Percentiles rank a stretch among this genome's conserved stretches.
These are phyloP conservation scores for Petrophora chlorosata DNA, from an alignment of 2,888 invertebrate species.

Conservation along the genomic window DNA sequence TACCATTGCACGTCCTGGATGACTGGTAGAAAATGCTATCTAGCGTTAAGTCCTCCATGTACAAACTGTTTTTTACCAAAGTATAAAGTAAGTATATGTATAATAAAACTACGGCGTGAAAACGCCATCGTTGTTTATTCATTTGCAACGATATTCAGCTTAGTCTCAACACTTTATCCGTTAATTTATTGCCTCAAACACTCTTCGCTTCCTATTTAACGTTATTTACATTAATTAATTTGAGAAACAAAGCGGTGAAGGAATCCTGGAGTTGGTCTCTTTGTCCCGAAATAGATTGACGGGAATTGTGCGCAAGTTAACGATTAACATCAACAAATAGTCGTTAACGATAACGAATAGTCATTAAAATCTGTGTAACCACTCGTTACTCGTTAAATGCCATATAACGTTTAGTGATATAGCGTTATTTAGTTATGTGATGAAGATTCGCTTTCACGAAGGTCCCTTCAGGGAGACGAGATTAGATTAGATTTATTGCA, in stretches of 20 bases:
- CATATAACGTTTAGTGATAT: conserved; percentile 34
- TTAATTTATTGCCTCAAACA: conserved; percentile 33
- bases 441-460: no score
- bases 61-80: no score
- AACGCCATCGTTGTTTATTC: conserved; percentile 7
- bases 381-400: conserved; percentile 16
- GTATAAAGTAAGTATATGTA: no score
- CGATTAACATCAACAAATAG: conserved; percentile 32
- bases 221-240: conserved; percentile 37
- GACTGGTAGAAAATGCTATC: no score
- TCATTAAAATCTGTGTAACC: conserved; percentile 32
- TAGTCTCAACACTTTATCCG: conserved; percentile 24
- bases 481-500: no score
- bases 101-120: no score
- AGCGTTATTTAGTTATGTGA: conserved; percentile 1
- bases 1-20: no score
- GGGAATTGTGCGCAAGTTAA: conserved; percentile 29
- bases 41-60: no score
- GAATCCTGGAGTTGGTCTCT: conserved; percentile 27
- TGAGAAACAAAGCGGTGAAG: conserved; percentile 28
- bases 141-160: conserved; percentile 13
- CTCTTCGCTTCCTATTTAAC: conserved; percentile 29
- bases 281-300: conserved; percentile 29
- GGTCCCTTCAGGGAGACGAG: no score
- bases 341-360: conserved; percentile 26